Base-by-base conservation (phyloP, 2,113 vertebrate genomes). In the Pongo abelii region DNA sequence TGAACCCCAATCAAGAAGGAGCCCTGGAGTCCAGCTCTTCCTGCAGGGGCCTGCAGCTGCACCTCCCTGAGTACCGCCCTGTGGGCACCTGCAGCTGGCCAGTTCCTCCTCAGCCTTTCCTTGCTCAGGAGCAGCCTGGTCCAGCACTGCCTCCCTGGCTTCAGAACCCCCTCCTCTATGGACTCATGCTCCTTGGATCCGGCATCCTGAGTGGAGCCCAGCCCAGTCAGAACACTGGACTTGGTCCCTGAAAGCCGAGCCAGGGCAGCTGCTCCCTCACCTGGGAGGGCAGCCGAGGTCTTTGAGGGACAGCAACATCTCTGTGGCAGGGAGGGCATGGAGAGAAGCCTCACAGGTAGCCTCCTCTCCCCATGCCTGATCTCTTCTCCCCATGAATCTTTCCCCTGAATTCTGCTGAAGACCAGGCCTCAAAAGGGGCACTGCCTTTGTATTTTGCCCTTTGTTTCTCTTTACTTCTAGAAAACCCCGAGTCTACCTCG, bases 311-410 rank as follows among this genome's bases (percentile, higher is more conserved):
- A 57, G 38, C 6, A 27, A 1, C 3, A 27, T 74, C 22, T n/a
- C 50, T 18, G 10, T 81, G 43, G 57, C 1, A 20, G 10, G 5
- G 1, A 43, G 32, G 10, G 8, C 25, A 2, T 1, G 23, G 2
- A 27, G 22, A 30, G 72, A 35, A 14, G 22, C 3, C 6, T 22
- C 40, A 8, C 2, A 81, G 77, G 6, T 16, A 3, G 8, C 0
- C 50, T 13, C 3, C 3, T 17, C 0, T 0, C 5, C 32, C 12
- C 6, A 40, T 0, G 0, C 40, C 35, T 35, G 2, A 13, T 32
- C 50, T n/a, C 35, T 17, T 25, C 11, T 46, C 3, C 25, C 30
- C 1, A 1, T 1, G 9, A 13, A 0, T 18, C 23, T 32, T 38
- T 27, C 5, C 16, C 4, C 23, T 59, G 84, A 38, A 74, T 59